Conservation (phyloP, 2,888 invertebrate genomes). For the Watsonalla cultraria region DNA sequence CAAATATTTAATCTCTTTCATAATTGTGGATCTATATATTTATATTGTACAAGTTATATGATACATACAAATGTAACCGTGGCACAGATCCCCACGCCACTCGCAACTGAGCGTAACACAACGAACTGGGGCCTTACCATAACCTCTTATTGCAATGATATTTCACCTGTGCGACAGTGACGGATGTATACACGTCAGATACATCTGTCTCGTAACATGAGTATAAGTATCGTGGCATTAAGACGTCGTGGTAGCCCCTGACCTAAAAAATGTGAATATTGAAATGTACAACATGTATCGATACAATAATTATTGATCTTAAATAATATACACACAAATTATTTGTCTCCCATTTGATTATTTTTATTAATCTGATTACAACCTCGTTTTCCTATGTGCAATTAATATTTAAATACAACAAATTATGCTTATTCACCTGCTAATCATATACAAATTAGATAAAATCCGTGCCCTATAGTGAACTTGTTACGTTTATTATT, state of each 20-base stretch:
- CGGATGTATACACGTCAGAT: no score
- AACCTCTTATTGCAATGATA: no score
- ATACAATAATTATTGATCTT: conserved; percentile 60
- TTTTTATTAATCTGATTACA: conserved; percentile 69
- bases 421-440: conserved; percentile 45
- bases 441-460: conserved; percentile 49
- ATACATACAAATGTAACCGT: conserved; percentile 68
- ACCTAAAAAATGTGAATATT: conserved; percentile 52
- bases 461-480: conserved; percentile 64
- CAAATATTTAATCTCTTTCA: conserved; percentile 80
- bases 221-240: no score
- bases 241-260: no score
- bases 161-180: no score
- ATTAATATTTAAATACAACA: conserved; percentile 54
- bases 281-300: conserved; percentile 67
- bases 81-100: conserved; percentile 54
- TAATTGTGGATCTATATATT: conserved; percentile 80
- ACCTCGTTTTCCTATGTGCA: conserved; percentile 76
- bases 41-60: conserved; percentile 78
- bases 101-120: conserved; percentile 47
- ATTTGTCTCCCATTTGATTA: conserved; percentile 68
- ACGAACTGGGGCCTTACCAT: no score
- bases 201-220: no score
- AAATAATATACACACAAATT: conserved; percentile 76
- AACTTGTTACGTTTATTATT: conserved; percentile 55